Evolutionary conservation across 2,113 vertebrate genomes (phyloP).

Genomic region (Nyctereutes procyonoides): DNA sequence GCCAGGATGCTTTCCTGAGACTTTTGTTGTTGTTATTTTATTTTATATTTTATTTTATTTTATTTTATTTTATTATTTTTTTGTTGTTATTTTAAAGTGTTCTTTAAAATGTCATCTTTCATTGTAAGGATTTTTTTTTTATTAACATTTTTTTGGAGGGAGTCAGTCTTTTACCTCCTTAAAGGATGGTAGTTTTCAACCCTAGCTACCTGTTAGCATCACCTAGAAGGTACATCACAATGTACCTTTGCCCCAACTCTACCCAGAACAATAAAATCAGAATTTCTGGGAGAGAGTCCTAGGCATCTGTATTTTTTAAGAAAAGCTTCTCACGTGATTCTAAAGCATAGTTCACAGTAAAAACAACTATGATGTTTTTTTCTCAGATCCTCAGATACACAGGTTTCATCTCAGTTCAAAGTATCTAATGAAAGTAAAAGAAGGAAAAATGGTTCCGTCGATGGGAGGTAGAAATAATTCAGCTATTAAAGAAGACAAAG

Average conservation of each 20-base stretch:
- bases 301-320: background rate
- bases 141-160: background rate
- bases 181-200: background rate
- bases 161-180: background rate
- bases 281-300: slow-evolving; percentile 11
- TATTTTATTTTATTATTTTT: too few relatives aligned
- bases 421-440: background rate
- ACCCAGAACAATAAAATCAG: background rate
- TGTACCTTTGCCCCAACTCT: background rate
- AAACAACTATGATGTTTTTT: background rate
- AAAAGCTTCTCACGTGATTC: background rate
- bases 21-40: background rate
- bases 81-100: background rate
- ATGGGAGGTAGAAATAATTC: background rate
- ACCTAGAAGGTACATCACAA: background rate
- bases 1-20: background rate
- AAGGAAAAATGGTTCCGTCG: background rate
- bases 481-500: background rate
- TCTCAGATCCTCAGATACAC: background rate
- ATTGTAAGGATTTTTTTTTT: background rate
- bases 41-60: too few relatives aligned
- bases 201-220: background rate
- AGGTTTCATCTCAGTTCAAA: background rate
- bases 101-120: background rate
- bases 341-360: background rate